These are phyloP conservation scores for Epizoanthus stellaris DNA, from an alignment of 92 coral and sea anemone species.

Conservation along the genomic window DNA sequence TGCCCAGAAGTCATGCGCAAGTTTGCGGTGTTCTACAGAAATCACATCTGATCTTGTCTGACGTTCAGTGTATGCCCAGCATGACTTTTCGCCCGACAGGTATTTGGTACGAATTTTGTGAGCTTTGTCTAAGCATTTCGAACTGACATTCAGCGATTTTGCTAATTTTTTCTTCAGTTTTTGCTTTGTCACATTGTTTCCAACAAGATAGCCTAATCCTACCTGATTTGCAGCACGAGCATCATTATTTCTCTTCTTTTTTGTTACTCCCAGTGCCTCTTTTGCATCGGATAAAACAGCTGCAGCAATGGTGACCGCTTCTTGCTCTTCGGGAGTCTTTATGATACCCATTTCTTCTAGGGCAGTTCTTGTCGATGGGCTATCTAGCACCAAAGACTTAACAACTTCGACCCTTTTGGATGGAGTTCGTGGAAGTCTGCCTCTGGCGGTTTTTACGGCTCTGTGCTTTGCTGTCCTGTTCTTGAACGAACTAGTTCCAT, in stretches of 20 bases:
- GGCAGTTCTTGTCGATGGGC: conserved; percentile 24
- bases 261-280: conserved; percentile 31
- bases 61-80: conserved; percentile 48
- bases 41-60: conserved; percentile 40
- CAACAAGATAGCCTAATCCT: conserved; percentile 30
- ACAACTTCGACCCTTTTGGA: conserved; percentile 28
- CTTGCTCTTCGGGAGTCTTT: conserved; percentile 18
- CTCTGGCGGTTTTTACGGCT: conserved; percentile 22
- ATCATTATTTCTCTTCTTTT: conserved; percentile 15
- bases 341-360: conserved; percentile 27
- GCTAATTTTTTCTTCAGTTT: conserved; percentile 28
- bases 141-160: background rate
- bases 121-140: conserved; percentile 26
- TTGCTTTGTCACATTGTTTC: conserved; percentile 32
- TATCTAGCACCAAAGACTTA: conserved; percentile 1
- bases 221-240: conserved; percentile 5
- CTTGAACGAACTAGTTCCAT: background rate
- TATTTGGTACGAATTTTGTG: conserved; percentile 13
- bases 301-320: conserved; percentile 11
- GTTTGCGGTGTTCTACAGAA: conserved; percentile 4
- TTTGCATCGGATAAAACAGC: conserved; percentile 26
- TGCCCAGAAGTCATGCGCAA: conserved; percentile 24
- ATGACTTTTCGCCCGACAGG: conserved; percentile 17
- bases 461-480: conserved; percentile 7
- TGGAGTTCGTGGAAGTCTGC: conserved; percentile 27